Evolutionary conservation across 2,797 vertebrate species (phyloP), one percentile per base, ranked within the genome.

Genomic region (Anguilla marmorata): DNA sequence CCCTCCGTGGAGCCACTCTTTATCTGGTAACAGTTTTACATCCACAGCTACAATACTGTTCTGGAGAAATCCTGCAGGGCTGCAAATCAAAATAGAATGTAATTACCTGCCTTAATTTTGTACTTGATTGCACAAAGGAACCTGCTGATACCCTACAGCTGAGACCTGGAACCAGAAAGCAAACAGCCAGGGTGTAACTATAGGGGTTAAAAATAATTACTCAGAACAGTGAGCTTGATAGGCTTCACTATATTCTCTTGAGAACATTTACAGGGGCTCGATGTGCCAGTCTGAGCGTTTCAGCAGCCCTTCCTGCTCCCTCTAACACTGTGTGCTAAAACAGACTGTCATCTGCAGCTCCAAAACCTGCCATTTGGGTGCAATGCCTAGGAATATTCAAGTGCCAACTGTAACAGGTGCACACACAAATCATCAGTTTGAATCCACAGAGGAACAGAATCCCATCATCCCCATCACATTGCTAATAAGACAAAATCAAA

Each of bases 41-140:
- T 82, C 79, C 79, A 50, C 11, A 24, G 45, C 45, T 11, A 82
- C 41, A 50, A 50, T n/a, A 50, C 9, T 33, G 41, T 50, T 50
- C 79, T 48, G n/a, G 6, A n/a, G 45, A n/a, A 24, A 82, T 9
- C 45, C 79, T 50, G 19, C 45, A 9, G 45, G 79, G 79, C 41
- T n/a, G 19, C 45, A n/a, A 37, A 82, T 48, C 79, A 84, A 84
- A 84, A 84, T 58, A 84, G 83, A 84, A 84, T 30, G 14, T 11
- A 54, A 84, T 54, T 30, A 84, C 50, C 50, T 84, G 52, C 16
- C 21, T 48, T 79, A 82, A 48, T 82, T 82, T 50, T 82, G 5
- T 82, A 82, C 45, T 82, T 82, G 41, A 82, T 50, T 82, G 41
- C 79, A 82, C 41, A 24, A 9, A n/a, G 79, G 45, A 48, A 48